Conservation (phyloP, 2,113 vertebrate genomes). For the Rhinolophus sinicus region DNA sequence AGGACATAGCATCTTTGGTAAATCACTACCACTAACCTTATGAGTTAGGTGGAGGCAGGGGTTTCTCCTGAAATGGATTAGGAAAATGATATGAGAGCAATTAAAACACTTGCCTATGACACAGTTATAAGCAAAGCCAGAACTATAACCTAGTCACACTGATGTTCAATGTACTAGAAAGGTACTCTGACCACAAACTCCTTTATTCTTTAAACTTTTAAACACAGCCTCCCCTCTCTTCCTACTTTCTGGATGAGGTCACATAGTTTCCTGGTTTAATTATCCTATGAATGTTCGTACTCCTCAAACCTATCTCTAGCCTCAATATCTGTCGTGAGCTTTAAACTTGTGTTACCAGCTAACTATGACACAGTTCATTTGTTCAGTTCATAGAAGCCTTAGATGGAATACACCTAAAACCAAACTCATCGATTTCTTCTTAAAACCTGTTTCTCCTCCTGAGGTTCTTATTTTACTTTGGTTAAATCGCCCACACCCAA, state of each 20-base stretch:
- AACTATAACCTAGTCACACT: not conserved
- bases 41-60: not conserved
- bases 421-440: not conserved
- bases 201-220: not conserved
- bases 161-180: not conserved
- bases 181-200: not conserved
- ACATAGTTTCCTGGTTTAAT: not conserved
- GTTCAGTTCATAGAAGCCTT: not conserved
- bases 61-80: not conserved
- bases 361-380: not conserved
- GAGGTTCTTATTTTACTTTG: constrained; percentile 18
- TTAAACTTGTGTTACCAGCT: not conserved
- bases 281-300: not conserved
- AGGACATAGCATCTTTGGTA: not conserved
- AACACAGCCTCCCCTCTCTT: not conserved
- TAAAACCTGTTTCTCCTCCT: not conserved
- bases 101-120: not conserved
- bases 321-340: not conserved
- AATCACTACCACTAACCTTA: not conserved
- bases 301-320: not conserved
- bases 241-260: not conserved
- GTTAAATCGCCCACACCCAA: not conserved
- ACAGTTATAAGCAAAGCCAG: not conserved
- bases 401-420: not conserved
- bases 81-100: not conserved